Conservation (phyloP, 92 coral and sea anemone species). For the Epizoanthus illoricatus region DNA sequence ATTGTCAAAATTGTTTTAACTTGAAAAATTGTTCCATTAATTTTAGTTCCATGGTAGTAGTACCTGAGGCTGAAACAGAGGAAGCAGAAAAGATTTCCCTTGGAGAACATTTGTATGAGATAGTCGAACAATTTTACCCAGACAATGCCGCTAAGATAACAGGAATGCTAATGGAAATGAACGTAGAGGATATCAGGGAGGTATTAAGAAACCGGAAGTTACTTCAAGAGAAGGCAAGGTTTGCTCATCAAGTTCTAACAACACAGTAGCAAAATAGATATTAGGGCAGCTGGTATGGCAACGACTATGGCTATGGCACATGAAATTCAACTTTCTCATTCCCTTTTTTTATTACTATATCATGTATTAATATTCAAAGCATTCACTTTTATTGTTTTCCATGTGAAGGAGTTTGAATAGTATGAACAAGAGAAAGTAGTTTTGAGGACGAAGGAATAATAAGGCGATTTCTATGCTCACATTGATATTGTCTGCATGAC, state of each 20-base stretch:
- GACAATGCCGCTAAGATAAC: slow-evolving; percentile 32
- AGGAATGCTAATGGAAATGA: slow-evolving; percentile 42
- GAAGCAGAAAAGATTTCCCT: slow-evolving; percentile 24
- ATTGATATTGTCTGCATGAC: no score
- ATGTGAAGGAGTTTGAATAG: no score
- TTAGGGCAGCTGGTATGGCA: no score
- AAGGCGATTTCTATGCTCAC: no score
- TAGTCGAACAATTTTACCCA: slow-evolving; percentile 21
- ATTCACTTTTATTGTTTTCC: no score
- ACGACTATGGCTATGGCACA: no score
- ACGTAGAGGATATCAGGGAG: slow-evolving; percentile 16
- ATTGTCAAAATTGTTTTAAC: no score
- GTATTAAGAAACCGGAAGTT: slow-evolving; percentile 1
- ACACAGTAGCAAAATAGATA: neutral
- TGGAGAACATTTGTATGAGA: slow-evolving; percentile 24
- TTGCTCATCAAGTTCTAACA: slow-evolving; percentile 16
- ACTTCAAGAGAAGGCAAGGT: slow-evolving; percentile 11
- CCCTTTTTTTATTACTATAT: no score
- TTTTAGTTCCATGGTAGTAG: neutral
- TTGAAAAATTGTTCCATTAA: neutral
- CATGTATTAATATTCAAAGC: no score
- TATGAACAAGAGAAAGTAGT: no score
- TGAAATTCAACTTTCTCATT: no score
- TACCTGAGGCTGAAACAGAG: neutral
- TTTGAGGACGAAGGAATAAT: no score